Evolutionary conservation across 2,113 vertebrate genomes (phyloP), one percentile per base, ranked within the genome.

Genomic region (Alligator sinensis): DNA sequence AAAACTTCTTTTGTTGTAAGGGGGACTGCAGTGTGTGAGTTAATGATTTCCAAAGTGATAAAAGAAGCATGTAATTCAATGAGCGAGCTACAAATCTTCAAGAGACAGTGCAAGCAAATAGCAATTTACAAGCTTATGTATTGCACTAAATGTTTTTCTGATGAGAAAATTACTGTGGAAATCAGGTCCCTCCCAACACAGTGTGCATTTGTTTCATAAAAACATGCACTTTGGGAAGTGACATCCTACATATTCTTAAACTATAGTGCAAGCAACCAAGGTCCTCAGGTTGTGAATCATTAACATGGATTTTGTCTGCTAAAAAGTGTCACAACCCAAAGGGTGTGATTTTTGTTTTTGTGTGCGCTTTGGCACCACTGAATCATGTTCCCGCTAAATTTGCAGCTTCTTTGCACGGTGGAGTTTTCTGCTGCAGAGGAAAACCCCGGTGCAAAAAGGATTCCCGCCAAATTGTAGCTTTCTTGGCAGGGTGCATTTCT

Each of bases 1-100:
- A 89, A 95, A 94, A 95, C 86, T 95, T 97, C 82, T 93, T 96
- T 95, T 93, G 86, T 92, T 88, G 81, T 77, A 79, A 30, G 27
- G 88, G 89, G 84, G 93, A 95, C 90, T 93, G 88, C 54, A 0
- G 64, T 86, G 92, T 89, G 77, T 61, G 59, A 95, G 96, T 97
- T 97, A 97, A 97, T 98, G 88, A 97, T 98, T 98, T 96, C 90
- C 93, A 92, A 96, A 97, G 92, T 94, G 93, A 94, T 97, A 95
- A 64, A 94, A 91, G 95, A 95, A 84, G 84, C 87, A 15, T 87
- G 87, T 96, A 95, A 96, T 95, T 97, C 92, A 88, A 92, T 68
- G 79, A 91, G 78, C 82, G 74, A 91, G 91, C 84, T 84, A 95
- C 86, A 96, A 96, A 95, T 93, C 94, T 96, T 90, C 86, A 68